Conservation (phyloP, 2,888 invertebrate species). For the Hypomecis punctinalis region DNA sequence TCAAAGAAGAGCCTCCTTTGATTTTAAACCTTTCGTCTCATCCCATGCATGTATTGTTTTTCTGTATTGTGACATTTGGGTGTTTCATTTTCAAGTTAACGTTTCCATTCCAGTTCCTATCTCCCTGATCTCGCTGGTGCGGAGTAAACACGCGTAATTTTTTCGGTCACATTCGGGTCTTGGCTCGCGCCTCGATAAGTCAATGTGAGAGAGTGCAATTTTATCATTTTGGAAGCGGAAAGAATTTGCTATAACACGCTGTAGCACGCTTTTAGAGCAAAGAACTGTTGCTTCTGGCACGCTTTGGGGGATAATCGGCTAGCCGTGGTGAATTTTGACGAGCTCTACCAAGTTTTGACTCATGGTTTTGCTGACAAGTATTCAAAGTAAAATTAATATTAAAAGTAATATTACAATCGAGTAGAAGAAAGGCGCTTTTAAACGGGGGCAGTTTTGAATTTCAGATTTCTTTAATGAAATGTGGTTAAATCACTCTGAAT, state of each 20-base stretch:
- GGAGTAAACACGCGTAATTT: constrained; percentile 6
- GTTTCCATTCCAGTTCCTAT: not conserved
- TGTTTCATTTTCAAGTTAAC: no score
- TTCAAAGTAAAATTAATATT: no score
- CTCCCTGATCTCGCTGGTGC: constrained; percentile 18
- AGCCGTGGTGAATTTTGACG: not conserved
- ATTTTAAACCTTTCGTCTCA: no score
- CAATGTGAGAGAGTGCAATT: constrained; percentile 47
- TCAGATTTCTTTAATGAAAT: no score
- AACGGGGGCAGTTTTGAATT: no score
- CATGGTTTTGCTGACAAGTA: no score
- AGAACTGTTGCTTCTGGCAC: constrained; percentile 26
- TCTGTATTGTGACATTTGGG: no score
- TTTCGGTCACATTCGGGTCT: constrained; percentile 32
- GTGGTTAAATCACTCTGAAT: no score
- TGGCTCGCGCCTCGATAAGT: constrained; percentile 48
- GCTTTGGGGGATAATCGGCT: constrained; percentile 4
- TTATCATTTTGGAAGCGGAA: constrained; percentile 36
- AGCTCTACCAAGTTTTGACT: not conserved
- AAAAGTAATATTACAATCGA: no score
- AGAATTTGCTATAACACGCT: constrained; percentile 38
- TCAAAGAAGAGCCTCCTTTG: no score
- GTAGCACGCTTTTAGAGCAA: constrained; percentile 37
- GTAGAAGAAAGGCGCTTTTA: no score
- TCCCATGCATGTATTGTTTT: no score